Base-by-base conservation (phyloP, 2,888 invertebrate species). In the Mesochorus sp. region DNA sequence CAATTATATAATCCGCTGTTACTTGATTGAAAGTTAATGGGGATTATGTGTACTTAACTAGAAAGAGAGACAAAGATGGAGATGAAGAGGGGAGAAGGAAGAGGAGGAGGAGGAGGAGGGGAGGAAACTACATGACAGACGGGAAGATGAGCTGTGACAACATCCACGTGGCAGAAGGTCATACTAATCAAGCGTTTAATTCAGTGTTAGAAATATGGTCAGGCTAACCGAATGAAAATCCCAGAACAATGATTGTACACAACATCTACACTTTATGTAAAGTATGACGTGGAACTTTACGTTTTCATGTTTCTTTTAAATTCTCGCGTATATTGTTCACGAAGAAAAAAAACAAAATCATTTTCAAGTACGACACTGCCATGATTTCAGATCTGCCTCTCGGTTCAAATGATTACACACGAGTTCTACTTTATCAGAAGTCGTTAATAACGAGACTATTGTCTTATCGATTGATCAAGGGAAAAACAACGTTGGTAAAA, bases 1-100 rank as follows among this genome's bases (percentile, higher is more conserved):
- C 78, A 83, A 85, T 85, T 83, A 81, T 79, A 80, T 80, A 83
- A 84, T 80, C 76, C 62, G 19, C 66, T 68, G 80, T 64, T 39
- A 57, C 73, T 83, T 83, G 83, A 87, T 85, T 78, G 74, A 64
- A 81, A 82, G 76, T 83, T 85, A 84, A 85, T 81, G 78, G 68
- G 39, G 59, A 76, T 71, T 66, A 71, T 71, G 71, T 59, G 34
- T 47, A 10, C 2, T 17, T 21, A 51, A 72, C 62, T 8, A 37
- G 3, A 37, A 19, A 14, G 28, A 64, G 61, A 64, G 74, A 72
- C 17, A n/a, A 19, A 51, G 42, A 59, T 59, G 51, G 31, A 21
- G 10, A 53, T 61, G 39, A 47, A 53, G 53, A 53, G 49, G 51
- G 42, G 51, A 17, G 39, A 21, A 67, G 42, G 21, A 42, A 72